Conservation (phyloP, 2,797 vertebrate genomes). For the Acanthiza pusilla region DNA sequence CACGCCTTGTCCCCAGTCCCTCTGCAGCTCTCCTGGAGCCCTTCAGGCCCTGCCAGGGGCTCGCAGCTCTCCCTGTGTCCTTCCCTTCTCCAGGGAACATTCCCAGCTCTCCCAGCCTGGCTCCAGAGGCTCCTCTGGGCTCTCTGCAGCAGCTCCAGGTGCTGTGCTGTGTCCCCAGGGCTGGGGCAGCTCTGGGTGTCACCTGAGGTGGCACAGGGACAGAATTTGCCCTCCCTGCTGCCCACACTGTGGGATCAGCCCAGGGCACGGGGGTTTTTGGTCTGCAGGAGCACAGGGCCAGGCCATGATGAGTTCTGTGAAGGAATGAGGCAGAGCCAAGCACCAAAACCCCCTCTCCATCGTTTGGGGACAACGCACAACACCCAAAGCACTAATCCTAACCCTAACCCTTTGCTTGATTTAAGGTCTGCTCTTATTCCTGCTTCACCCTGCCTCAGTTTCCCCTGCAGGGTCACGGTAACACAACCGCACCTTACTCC, state of each 20-base stretch:
- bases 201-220: neutral
- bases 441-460: neutral
- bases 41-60: fast-evolving
- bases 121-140: neutral
- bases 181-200: neutral
- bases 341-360: neutral
- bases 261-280: neutral
- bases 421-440: neutral
- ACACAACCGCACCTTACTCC: fast-evolving
- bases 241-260: neutral
- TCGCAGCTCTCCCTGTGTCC: neutral
- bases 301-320: fast-evolving
- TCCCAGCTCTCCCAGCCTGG: neutral
- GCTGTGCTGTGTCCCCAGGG: fast-evolving
- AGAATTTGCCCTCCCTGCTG: neutral
- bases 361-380: too few relatives aligned
- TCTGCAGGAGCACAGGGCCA: fast-evolving
- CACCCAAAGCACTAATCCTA: neutral
- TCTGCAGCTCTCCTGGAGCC: neutral
- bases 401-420: too few relatives aligned
- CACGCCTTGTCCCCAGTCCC: neutral
- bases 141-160: neutral
- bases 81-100: fast-evolving
- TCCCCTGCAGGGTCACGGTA: fast-evolving
- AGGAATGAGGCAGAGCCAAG: neutral